Evolutionary conservation across 2,113 vertebrate species (phyloP).

Genomic region (Etheostoma cragini): DNA sequence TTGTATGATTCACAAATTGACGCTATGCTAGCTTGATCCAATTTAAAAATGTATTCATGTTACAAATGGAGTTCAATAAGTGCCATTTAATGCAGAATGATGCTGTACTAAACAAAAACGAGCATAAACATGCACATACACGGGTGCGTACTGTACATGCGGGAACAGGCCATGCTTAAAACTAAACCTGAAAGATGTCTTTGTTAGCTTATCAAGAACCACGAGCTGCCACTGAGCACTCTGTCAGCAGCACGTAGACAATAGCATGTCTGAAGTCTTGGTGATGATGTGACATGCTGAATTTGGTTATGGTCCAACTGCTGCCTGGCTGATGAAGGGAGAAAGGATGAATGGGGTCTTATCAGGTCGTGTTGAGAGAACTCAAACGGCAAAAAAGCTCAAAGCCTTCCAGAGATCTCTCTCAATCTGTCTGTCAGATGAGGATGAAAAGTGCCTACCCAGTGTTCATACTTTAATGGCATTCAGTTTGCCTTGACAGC

Average conservation of each 20-base stretch:
- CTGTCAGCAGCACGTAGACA: conserved; percentile 53
- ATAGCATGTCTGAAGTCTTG: conserved; percentile 48
- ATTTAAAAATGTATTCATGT: conserved; percentile 32
- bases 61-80: conserved; percentile 52
- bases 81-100: conserved; percentile 41
- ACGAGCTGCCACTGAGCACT: conserved; percentile 37
- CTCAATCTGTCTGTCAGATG: conserved; percentile 60
- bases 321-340: conserved; percentile 55
- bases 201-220: conserved; percentile 44
- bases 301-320: conserved; percentile 61
- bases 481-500: conserved; percentile 57
- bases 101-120: conserved; percentile 9
- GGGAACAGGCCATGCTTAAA: conserved; percentile 14
- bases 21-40: conserved; percentile 25
- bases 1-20: conserved; percentile 38
- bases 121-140: not conserved
- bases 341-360: conserved; percentile 68
- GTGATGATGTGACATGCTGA: conserved; percentile 64
- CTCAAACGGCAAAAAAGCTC: conserved; percentile 57
- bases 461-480: conserved; percentile 56
- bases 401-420: conserved; percentile 59
- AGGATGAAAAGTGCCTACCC: conserved; percentile 61
- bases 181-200: conserved; percentile 47
- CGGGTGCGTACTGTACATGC: not conserved
- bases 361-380: conserved; percentile 64